phyloP scores from a whole-genome alignment of 2,797 vertebrate genomes.

The Poecilia velifera region DNA sequence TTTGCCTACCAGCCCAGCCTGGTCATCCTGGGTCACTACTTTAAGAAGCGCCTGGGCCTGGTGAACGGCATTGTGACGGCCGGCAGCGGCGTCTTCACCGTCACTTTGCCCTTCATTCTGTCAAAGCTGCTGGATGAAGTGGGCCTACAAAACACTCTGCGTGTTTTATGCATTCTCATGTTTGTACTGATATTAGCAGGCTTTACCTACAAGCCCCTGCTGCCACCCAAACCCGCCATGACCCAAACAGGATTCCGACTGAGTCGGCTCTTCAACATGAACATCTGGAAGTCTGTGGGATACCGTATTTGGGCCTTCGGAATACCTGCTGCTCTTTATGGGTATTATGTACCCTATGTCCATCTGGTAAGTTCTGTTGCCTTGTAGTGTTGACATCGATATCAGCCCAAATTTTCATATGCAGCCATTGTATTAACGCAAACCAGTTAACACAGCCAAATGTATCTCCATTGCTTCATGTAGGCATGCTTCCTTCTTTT shows the following conservation, averaged over 20 bases:
- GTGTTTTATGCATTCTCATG: conserved; percentile 87
- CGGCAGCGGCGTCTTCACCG: conserved; percentile 93
- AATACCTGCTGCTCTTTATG: conserved; percentile 92
- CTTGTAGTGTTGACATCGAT: too few relatives aligned
- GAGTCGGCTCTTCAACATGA: conserved; percentile 87
- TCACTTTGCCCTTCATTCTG: conserved; percentile 88
- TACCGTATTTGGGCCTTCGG: conserved; percentile 95
- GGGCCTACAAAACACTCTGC: conserved; percentile 84
- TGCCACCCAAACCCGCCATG: conserved; percentile 61
- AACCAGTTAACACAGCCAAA: background rate
- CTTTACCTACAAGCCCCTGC: conserved; percentile 89
- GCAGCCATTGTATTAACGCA: background rate
- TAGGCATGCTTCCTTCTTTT: background rate
- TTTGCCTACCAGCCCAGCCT: conserved; percentile 96
- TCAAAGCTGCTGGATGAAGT: conserved; percentile 70
- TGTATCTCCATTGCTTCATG: background rate
- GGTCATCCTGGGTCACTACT: conserved; percentile 96
- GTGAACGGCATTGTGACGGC: conserved; percentile 97
- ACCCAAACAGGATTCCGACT: conserved; percentile 69
- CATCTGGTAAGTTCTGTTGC: conserved; percentile 88
- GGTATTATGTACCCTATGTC: conserved; percentile 97
- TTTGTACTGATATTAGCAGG: conserved; percentile 91
- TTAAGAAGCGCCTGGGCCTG: conserved; percentile 93
- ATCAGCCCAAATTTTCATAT: background rate
- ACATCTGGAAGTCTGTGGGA: conserved; percentile 89